phyloP scores from a whole-genome alignment of 2,113 vertebrate species.

The Piaya cayana region DNA sequence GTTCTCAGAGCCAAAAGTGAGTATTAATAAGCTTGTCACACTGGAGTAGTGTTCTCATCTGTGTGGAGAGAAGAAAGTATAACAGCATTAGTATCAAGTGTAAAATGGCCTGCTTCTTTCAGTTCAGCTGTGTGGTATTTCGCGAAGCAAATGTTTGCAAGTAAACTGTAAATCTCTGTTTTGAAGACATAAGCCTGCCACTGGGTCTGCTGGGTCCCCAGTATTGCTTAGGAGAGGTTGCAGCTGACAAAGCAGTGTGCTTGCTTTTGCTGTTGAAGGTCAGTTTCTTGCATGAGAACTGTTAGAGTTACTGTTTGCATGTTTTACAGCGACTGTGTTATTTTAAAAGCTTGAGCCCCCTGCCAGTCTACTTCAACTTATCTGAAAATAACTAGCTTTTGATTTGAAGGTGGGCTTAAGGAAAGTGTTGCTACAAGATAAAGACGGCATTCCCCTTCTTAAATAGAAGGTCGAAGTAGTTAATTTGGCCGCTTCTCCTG shows the following conservation, averaged over 20 bases:
- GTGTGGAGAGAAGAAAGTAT: background rate
- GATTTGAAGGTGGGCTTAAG: background rate
- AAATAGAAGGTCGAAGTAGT: background rate
- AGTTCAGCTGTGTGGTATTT: background rate
- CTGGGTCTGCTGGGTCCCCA: background rate
- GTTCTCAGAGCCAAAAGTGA: background rate
- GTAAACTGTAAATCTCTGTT: background rate
- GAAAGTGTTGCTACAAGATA: background rate
- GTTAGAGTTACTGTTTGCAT: background rate
- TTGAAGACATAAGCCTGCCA: background rate
- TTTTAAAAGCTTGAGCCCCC: background rate
- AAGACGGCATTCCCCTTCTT: background rate
- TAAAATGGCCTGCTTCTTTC: background rate
- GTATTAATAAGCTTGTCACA: background rate
- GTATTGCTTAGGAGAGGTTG: background rate
- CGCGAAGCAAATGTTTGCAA: background rate
- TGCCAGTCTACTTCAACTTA: background rate
- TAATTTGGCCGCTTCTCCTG: background rate
- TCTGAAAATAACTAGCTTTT: background rate
- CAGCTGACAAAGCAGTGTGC: background rate
- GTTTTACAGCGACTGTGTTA: background rate
- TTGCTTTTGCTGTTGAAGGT: background rate
- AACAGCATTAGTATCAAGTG: background rate
- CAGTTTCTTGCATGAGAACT: background rate
- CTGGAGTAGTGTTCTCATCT: background rate